These are phyloP conservation scores for Brienomyrus brachyistius DNA, from an alignment of 2,113 vertebrate species.

Conservation along the genomic window DNA sequence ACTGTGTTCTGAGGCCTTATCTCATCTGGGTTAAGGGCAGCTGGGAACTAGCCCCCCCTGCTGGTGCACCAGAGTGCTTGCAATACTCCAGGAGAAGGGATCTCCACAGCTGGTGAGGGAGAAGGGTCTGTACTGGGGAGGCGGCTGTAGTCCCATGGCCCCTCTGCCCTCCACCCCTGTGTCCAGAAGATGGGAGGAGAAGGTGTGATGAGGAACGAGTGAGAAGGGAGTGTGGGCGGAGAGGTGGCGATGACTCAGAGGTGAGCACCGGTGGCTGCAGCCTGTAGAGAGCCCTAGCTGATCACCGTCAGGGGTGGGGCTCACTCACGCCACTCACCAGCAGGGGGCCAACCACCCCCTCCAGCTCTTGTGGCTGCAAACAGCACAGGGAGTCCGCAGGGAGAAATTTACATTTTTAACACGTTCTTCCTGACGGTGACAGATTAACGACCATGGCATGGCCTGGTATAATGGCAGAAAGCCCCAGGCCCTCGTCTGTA, in stretches of 20 bases:
- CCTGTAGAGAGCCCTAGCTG: constrained; percentile 51
- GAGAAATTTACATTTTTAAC: constrained; percentile 43
- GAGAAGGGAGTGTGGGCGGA: neutral
- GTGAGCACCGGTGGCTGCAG: constrained; percentile 10
- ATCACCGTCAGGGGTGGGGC: constrained; percentile 63
- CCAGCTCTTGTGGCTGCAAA: constrained; percentile 19
- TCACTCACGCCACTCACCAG: constrained; percentile 58
- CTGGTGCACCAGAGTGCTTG: neutral
- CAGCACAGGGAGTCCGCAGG: constrained; percentile 17
- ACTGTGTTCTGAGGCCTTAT: neutral
- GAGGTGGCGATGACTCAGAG: constrained; percentile 22
- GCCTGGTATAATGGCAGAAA: constrained; percentile 37
- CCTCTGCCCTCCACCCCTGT: neutral
- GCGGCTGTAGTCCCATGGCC: neutral
- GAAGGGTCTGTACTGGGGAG: neutral
- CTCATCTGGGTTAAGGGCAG: neutral
- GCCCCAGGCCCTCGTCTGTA: constrained; percentile 35
- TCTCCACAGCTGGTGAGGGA: neutral
- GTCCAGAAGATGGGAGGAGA: neutral
- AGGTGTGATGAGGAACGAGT: neutral
- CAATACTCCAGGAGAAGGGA: neutral
- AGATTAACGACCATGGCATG: constrained; percentile 32
- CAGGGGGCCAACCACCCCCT: constrained; percentile 60
- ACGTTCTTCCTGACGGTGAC: constrained; percentile 40
- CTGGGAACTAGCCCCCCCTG: neutral